phyloP scores from a whole-genome alignment of 2,113 vertebrate species.

The Talpa occidentalis region DNA sequence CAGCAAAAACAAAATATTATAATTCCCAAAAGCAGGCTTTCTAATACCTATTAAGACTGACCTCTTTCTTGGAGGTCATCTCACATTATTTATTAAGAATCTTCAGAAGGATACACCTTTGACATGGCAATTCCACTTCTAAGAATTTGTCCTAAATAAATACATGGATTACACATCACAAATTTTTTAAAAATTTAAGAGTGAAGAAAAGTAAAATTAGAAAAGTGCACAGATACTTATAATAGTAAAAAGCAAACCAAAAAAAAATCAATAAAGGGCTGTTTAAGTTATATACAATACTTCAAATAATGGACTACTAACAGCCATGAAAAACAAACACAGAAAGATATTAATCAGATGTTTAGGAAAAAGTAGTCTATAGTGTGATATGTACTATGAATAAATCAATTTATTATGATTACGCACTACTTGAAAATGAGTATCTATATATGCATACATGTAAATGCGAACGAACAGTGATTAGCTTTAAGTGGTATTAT shows the following conservation, averaged over 20 bases:
- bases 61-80: neutral
- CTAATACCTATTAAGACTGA: neutral
- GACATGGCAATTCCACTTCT: neutral
- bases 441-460: neutral
- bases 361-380: neutral
- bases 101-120: neutral
- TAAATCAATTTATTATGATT: too few relatives aligned
- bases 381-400: neutral
- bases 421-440: neutral
- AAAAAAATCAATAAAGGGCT: conserved; percentile 9
- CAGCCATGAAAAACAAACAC: neutral
- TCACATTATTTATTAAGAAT: neutral
- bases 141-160: neutral
- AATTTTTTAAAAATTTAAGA: neutral
- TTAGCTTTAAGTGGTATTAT: neutral
- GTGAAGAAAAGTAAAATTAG: neutral
- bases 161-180: neutral
- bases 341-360: neutral
- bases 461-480: conserved; percentile 22
- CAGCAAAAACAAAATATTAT: neutral
- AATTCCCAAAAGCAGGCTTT: conserved; percentile 16
- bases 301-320: neutral
- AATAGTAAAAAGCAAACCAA: neutral
- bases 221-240: neutral
- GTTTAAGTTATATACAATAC: neutral